Evolutionary conservation across 1,140 invertebrate species (phyloP).

Genomic region (Lasaia peninsularis): DNA sequence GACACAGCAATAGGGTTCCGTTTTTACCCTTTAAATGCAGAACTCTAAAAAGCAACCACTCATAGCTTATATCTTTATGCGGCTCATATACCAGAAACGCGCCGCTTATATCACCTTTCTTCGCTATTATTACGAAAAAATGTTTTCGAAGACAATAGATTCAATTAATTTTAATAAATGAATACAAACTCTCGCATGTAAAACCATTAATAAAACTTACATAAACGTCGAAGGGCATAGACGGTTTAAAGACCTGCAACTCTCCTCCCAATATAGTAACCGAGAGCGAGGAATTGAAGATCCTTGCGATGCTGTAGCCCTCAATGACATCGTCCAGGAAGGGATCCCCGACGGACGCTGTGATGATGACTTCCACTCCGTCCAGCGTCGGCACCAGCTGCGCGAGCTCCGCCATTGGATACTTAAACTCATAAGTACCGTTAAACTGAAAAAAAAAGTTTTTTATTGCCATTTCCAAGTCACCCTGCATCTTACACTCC

Average conservation of each 20-base stretch:
- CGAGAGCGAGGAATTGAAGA: conserved; percentile 90
- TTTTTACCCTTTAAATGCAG: no score
- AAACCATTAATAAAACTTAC: conserved; percentile 75
- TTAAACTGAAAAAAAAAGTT: conserved; percentile 82
- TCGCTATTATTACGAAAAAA: no score
- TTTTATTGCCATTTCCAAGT: no score
- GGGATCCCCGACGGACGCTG: conserved; percentile 92
- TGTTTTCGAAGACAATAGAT: no score
- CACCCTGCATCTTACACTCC: no score
- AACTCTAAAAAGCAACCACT: no score
- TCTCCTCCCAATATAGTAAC: conserved; percentile 92
- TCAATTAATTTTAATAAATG: no score
- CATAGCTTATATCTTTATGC: no score
- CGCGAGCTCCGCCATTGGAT: conserved; percentile 88
- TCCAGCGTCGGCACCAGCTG: conserved; percentile 82
- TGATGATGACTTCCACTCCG: conserved; percentile 91
- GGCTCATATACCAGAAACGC: no score
- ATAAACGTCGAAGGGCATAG: conserved; percentile 90
- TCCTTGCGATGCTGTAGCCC: conserved; percentile 91
- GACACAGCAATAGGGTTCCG: no score
- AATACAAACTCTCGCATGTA: no score
- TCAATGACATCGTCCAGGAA: conserved; percentile 92
- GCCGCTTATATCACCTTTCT: no score
- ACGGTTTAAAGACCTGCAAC: conserved; percentile 95
- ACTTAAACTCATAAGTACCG: conserved; percentile 90